phyloP scores from a whole-genome alignment of 1,140 invertebrate species.

The Habropoda laboriosa region DNA sequence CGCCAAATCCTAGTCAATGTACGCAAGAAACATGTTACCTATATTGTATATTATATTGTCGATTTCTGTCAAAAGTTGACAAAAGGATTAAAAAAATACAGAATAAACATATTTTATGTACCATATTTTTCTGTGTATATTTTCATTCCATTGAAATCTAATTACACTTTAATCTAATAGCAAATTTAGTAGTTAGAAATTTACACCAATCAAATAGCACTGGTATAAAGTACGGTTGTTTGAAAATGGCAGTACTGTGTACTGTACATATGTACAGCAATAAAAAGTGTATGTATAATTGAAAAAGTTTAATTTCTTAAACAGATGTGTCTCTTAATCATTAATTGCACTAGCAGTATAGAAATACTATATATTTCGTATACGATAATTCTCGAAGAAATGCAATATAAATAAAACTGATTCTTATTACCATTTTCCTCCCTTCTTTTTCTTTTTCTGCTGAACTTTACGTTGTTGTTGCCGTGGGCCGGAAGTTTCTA shows the following conservation, averaged over 20 bases:
- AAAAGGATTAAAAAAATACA: conserved; percentile 54
- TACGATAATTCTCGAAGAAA: neutral
- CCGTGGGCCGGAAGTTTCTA: conserved; percentile 81
- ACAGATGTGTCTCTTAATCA: neutral
- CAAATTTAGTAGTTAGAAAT: neutral
- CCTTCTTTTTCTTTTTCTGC: conserved; percentile 86
- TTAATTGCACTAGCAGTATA: neutral
- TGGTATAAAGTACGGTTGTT: conserved; percentile 7
- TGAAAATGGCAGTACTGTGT: conserved; percentile 37
- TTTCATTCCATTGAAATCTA: neutral
- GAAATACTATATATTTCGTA: neutral
- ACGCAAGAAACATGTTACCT: conserved; percentile 73
- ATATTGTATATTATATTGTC: conserved; percentile 75
- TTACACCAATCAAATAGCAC: neutral
- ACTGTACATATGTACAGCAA: conserved; percentile 13
- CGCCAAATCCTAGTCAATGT: conserved; percentile 78
- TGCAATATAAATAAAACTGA: neutral
- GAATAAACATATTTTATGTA: conserved; percentile 76
- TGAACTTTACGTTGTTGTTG: conserved; percentile 84
- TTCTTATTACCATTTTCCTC: conserved; percentile 79
- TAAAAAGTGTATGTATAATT: conserved; percentile 29
- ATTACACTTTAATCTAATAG: conserved; percentile 1
- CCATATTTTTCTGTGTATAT: conserved; percentile 48
- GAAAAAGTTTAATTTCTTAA: neutral
- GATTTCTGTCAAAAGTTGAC: conserved; percentile 60